Evolutionary conservation across 2,888 invertebrate genomes (phyloP).

Genomic region (Siphlonurus alternatus): DNA sequence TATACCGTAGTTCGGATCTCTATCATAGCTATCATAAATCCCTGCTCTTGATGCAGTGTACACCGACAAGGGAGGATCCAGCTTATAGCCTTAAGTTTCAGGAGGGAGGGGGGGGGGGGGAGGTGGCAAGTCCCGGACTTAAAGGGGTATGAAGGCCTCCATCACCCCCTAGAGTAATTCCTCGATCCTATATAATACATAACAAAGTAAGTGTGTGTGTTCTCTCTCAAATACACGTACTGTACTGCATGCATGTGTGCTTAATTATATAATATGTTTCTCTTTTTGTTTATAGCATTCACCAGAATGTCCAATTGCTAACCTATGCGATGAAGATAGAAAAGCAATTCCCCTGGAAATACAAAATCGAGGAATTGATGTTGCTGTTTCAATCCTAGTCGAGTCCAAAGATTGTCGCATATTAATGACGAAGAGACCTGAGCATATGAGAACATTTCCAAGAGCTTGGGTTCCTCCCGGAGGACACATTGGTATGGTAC

Average conservation of each 20-base stretch:
- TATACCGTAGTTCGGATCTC: too few species aligned
- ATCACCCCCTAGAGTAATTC: too few species aligned
- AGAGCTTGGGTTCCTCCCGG: conserved; percentile 31
- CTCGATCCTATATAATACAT: too few species aligned
- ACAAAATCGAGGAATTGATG: conserved; percentile 15
- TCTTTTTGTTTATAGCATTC: conserved; percentile 5
- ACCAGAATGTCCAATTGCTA: conserved; percentile 6
- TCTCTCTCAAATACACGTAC: too few species aligned
- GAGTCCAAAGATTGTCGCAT: conserved; percentile 25
- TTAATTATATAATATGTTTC: background rate
- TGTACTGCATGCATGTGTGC: background rate
- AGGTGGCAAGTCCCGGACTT: too few species aligned
- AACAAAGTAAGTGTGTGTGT: too few species aligned
- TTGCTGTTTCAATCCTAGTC: conserved; percentile 24
- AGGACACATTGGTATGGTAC: conserved; percentile 23
- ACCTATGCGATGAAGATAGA: background rate
- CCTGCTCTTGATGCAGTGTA: too few species aligned
- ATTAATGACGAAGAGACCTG: conserved; percentile 25
- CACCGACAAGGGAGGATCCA: too few species aligned
- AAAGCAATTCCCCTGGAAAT: conserved; percentile 2
- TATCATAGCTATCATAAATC: too few species aligned
- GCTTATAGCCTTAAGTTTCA: too few species aligned
- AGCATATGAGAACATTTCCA: conserved; percentile 27
- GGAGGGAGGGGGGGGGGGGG: too few species aligned
- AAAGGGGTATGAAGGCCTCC: too few species aligned